Evolutionary conservation across 2,113 vertebrate genomes (phyloP).

Genomic region (Notothenia rossii): DNA sequence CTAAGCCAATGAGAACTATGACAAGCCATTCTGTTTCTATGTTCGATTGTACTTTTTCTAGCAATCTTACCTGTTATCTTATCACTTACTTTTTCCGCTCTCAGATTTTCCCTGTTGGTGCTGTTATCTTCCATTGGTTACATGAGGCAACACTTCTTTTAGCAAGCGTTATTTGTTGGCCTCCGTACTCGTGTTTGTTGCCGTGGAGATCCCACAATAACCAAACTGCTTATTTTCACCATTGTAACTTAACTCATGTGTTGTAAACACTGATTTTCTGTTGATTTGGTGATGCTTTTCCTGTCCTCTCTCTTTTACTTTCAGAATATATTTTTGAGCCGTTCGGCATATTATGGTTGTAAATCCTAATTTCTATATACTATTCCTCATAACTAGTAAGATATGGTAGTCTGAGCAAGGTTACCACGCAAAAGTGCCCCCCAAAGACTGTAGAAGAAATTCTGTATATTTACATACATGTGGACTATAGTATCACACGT

Average conservation of each 20-base stretch:
- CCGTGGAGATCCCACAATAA: neutral
- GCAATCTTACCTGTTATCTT: slow-evolving; percentile 15
- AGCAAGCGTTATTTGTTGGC: slow-evolving; percentile 21
- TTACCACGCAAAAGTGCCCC: neutral
- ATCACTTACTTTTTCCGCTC: slow-evolving; percentile 2
- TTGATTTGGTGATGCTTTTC: neutral
- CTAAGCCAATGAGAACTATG: slow-evolving; percentile 10
- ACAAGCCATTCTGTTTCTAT: slow-evolving; percentile 16
- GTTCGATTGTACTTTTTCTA: slow-evolving; percentile 29
- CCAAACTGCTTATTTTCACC: neutral
- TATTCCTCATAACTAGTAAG: neutral
- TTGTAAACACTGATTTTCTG: neutral
- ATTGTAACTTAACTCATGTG: neutral
- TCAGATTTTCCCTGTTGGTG: neutral
- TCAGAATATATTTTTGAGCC: neutral
- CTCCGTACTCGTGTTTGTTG: neutral
- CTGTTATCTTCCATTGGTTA: slow-evolving; percentile 27
- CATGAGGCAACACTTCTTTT: slow-evolving; percentile 5
- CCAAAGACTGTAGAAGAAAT: neutral
- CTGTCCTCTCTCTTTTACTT: neutral
- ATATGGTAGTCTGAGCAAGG: neutral
- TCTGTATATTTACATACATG: neutral
- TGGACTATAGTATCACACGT: too few relatives aligned
- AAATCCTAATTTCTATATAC: slow-evolving; percentile 6
- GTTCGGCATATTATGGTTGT: neutral